Evolutionary conservation across 2,113 vertebrate species (phyloP).

Genomic region (Bolborhynchus lineola): DNA sequence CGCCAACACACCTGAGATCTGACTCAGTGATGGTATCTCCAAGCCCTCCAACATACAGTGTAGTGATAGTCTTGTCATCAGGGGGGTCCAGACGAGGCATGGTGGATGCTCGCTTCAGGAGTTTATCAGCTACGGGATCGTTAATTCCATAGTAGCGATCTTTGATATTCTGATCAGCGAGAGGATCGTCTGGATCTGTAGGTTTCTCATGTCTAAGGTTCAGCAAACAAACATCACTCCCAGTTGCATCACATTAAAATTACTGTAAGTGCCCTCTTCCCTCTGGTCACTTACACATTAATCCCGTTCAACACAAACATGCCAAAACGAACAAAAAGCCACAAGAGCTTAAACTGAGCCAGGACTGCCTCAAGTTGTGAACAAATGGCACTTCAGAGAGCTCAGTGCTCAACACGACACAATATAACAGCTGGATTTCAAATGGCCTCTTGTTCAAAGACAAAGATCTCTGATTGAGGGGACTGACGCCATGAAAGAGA

Average conservation of each 20-base stretch:
- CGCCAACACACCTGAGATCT: constrained; percentile 85
- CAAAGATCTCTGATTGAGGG: not conserved
- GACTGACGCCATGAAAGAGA: fast-evolving
- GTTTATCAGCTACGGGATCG: constrained; percentile 96
- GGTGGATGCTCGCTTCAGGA: constrained; percentile 92
- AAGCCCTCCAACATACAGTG: constrained; percentile 93
- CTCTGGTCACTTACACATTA: not conserved
- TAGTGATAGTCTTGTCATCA: constrained; percentile 95
- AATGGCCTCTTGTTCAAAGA: constrained; percentile 7
- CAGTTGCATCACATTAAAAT: not conserved
- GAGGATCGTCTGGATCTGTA: constrained; percentile 95
- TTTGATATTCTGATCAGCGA: constrained; percentile 98
- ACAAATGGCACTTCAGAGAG: not conserved
- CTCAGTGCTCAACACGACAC: not conserved
- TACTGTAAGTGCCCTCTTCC: not conserved
- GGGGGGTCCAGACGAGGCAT: constrained; percentile 96
- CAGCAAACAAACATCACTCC: not conserved
- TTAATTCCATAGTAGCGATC: constrained; percentile 98
- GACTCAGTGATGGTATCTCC: constrained; percentile 94
- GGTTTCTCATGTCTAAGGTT: constrained; percentile 92
- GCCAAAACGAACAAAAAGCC: not conserved
- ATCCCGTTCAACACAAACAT: not conserved
- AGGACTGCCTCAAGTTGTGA: not conserved
- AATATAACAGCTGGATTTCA: not conserved
- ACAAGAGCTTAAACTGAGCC: not conserved